These are phyloP conservation scores for Idris sp. DNA, from an alignment of 1,140 invertebrate genomes.

Conservation along the genomic window DNA sequence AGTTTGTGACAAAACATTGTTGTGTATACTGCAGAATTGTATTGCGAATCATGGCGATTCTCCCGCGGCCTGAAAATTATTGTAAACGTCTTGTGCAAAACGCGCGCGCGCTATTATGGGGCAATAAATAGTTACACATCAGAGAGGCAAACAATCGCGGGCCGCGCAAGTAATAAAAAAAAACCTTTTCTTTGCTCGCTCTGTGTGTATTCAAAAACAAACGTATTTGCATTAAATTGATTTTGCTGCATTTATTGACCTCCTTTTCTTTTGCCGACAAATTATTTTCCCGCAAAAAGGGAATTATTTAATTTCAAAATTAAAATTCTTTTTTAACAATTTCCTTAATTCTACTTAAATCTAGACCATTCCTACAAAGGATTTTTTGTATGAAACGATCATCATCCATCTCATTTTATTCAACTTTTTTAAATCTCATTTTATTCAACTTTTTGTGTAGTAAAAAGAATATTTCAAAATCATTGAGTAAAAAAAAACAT, in stretches of 20 bases:
- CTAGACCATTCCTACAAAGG: too few species aligned
- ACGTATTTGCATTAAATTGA: slow-evolving; percentile 11
- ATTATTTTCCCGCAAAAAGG: too few species aligned
- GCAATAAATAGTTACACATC: slow-evolving; percentile 36
- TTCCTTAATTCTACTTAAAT: too few species aligned
- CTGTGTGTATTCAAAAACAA: neutral
- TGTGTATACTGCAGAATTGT: slow-evolving; percentile 20
- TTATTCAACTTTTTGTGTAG: too few species aligned
- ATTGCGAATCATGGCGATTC: slow-evolving; percentile 19
- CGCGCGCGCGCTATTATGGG: slow-evolving; percentile 12
- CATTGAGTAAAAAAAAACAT: too few species aligned
- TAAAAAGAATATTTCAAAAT: too few species aligned
- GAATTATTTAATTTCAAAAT: too few species aligned
- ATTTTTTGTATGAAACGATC: too few species aligned
- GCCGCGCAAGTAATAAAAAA: neutral
- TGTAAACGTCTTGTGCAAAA: slow-evolving; percentile 26
- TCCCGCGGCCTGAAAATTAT: slow-evolving; percentile 43
- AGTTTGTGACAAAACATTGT: slow-evolving; percentile 4
- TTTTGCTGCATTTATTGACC: slow-evolving; percentile 9
- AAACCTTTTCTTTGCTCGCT: slow-evolving; percentile 9
- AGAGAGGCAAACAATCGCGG: slow-evolving; percentile 14
- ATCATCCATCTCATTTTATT: too few species aligned
- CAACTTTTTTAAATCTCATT: too few species aligned
- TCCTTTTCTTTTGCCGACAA: neutral
- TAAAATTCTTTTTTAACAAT: too few species aligned